Conservation (phyloP, 2,113 vertebrate species). For the Engystomops pustulosus region DNA sequence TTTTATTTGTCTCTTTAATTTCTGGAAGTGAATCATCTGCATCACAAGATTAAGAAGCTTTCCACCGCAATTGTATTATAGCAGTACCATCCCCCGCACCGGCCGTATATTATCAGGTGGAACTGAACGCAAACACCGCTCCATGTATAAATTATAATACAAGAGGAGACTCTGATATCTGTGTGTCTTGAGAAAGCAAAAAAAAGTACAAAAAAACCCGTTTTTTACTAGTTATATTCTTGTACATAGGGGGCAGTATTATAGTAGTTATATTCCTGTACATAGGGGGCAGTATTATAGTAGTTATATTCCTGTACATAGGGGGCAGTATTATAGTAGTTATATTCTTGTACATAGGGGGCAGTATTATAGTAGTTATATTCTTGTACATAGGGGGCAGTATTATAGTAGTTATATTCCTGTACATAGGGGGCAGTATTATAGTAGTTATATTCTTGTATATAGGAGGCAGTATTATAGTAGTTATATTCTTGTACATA, state of each 20-base stretch:
- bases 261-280: too few species aligned
- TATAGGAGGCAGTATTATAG: not conserved
- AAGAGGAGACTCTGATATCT: too few species aligned
- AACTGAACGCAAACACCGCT: not conserved
- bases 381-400: too few species aligned
- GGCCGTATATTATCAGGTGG: not conserved
- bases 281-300: too few species aligned
- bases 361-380: too few species aligned
- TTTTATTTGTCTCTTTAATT: constrained; percentile 35
- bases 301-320: too few species aligned
- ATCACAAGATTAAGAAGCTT: constrained; percentile 1
- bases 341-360: too few species aligned
- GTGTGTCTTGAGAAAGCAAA: not conserved
- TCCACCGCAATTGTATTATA: constrained; percentile 15
- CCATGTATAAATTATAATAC: not conserved
- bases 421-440: not conserved
- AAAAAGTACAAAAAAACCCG: too few species aligned
- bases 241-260: too few species aligned
- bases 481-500: constrained; percentile 7
- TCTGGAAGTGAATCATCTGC: not conserved
- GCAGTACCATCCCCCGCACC: not conserved
- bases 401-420: not conserved
- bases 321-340: too few species aligned
- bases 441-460: constrained; percentile 7
- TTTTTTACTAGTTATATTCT: too few species aligned